phyloP scores from a whole-genome alignment of 2,888 invertebrate genomes.

The Colletes collaris region DNA sequence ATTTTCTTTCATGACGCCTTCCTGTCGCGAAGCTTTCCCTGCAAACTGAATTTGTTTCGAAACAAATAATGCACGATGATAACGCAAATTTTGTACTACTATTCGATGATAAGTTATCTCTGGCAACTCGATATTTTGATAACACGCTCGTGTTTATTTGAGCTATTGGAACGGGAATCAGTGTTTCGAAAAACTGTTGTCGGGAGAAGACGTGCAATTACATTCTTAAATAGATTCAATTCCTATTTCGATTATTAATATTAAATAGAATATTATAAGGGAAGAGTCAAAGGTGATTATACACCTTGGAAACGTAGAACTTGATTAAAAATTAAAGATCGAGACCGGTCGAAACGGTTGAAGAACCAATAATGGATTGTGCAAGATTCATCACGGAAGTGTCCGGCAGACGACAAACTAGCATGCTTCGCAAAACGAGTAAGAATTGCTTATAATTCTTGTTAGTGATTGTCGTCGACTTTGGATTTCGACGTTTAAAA shows the following conservation, averaged over 20 bases:
- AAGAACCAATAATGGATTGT: constrained; percentile 80
- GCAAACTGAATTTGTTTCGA: neutral
- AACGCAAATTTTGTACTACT: no score
- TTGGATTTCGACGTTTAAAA: no score
- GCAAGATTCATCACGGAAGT: constrained; percentile 82
- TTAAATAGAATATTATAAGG: no score
- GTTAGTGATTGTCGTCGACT: no score
- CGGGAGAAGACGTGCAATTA: neutral
- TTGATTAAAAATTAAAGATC: no score
- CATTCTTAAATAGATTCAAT: neutral
- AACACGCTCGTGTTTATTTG: neutral
- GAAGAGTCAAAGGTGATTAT: no score
- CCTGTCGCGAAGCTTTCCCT: constrained; percentile 5
- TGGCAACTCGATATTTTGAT: neutral
- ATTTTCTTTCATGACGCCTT: constrained; percentile 33
- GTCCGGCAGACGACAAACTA: constrained; percentile 81
- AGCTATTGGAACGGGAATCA: neutral
- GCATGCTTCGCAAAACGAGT: constrained; percentile 84
- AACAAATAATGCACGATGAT: no score
- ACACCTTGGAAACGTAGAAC: no score
- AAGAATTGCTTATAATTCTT: constrained; percentile 55
- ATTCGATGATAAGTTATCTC: no score
- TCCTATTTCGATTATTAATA: neutral
- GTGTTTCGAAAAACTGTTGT: neutral
- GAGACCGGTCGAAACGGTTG: neutral